These are phyloP conservation scores for Atherinosoma microstoma DNA, from an alignment of 2,797 vertebrate species.

Conservation along the genomic window DNA sequence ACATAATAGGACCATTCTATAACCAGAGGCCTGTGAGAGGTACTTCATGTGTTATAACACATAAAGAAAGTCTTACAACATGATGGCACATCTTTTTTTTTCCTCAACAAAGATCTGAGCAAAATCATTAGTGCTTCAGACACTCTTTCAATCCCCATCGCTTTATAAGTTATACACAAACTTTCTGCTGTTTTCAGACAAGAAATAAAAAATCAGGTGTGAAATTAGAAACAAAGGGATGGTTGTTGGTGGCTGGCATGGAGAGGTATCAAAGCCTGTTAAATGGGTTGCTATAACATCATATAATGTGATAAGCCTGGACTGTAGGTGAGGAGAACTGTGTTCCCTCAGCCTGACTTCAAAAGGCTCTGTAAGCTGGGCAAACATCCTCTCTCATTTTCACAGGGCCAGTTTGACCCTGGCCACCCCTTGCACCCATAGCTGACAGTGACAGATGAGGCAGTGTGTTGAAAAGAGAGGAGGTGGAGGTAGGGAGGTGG, in stretches of 20 bases:
- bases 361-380: conserved; percentile 69
- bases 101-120: conserved; percentile 63
- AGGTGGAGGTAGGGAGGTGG: conserved; percentile 42
- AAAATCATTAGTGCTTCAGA: conserved; percentile 61
- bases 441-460: conserved; percentile 82
- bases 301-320: conserved; percentile 63
- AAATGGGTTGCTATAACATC: conserved; percentile 40
- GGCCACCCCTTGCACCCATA: conserved; percentile 61
- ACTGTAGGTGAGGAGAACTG: conserved; percentile 56
- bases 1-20: conserved; percentile 74
- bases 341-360: conserved; percentile 70
- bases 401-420: conserved; percentile 69
- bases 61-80: conserved; percentile 74
- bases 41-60: conserved; percentile 80
- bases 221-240: conserved; percentile 63
- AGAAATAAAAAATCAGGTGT: conserved; percentile 59
- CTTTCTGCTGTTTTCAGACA: conserved; percentile 55
- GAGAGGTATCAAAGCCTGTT: conserved; percentile 66
- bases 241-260: conserved; percentile 51
- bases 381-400: conserved; percentile 74
- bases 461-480: conserved; percentile 71
- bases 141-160: conserved; percentile 36
- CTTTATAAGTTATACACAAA: conserved; percentile 57
- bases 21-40: conserved; percentile 78
- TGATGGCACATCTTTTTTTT: conserved; percentile 76